These are phyloP conservation scores for Andricus grossulariae DNA, from an alignment of 1,140 invertebrate species.

Conservation along the genomic window DNA sequence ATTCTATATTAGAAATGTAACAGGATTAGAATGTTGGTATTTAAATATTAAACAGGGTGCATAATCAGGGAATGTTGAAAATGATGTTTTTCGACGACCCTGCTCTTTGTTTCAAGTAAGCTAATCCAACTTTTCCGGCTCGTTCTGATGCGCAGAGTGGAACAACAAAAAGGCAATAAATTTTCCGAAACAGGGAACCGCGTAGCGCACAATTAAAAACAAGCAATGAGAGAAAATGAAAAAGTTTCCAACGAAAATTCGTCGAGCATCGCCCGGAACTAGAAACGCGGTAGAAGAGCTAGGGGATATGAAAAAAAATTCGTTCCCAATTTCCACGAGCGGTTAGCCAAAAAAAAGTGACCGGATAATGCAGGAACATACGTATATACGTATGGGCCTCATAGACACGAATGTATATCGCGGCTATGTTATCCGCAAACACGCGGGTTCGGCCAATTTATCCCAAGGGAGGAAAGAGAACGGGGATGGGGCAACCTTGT, in stretches of 20 bases:
- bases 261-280: slow-evolving; percentile 15
- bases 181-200: slow-evolving; percentile 17
- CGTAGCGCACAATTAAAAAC: slow-evolving; percentile 22
- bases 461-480: slow-evolving; percentile 69
- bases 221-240: slow-evolving; percentile 21
- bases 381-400: slow-evolving; percentile 54
- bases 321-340: slow-evolving; percentile 64
- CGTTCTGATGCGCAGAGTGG: not conserved
- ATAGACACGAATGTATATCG: slow-evolving; percentile 66
- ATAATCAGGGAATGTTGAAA: no score
- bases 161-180: slow-evolving; percentile 25
- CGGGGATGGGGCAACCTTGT: slow-evolving; percentile 64
- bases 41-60: no score
- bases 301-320: slow-evolving; percentile 50
- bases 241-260: slow-evolving; percentile 21
- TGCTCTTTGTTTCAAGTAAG: not conserved
- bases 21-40: no score
- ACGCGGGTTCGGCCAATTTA: slow-evolving; percentile 73
- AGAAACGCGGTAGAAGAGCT: not conserved
- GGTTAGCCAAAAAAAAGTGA: slow-evolving; percentile 54
- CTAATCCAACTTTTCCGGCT: slow-evolving; percentile 5
- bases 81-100: no score
- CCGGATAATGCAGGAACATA: slow-evolving; percentile 40
- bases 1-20: no score
- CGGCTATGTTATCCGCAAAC: slow-evolving; percentile 73